Conservation (phyloP, 2,888 invertebrate genomes). For the Platycheirus rosarum region DNA sequence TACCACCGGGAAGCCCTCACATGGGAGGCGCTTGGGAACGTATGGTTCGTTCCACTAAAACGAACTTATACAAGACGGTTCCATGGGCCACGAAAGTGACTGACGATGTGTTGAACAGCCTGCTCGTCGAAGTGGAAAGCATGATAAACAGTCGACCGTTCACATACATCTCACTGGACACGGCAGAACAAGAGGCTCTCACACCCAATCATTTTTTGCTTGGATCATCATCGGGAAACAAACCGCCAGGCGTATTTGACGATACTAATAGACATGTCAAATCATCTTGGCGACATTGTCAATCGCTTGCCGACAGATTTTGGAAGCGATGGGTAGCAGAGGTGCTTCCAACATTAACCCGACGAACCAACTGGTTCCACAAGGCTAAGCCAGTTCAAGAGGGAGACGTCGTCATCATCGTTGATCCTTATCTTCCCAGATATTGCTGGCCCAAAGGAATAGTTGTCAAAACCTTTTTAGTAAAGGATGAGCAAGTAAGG, state of each 20-base stretch:
- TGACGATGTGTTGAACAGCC: slow-evolving; percentile 46
- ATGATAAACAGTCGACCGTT: slow-evolving; percentile 64
- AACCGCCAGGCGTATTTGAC: slow-evolving; percentile 68
- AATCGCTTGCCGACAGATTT: slow-evolving; percentile 74
- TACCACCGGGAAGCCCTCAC: slow-evolving; percentile 51
- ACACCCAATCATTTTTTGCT: slow-evolving; percentile 78
- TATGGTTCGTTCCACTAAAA: slow-evolving; percentile 54
- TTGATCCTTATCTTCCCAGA: slow-evolving; percentile 51
- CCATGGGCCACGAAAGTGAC: slow-evolving; percentile 34
- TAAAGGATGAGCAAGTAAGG: slow-evolving; percentile 58
- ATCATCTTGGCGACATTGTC: slow-evolving; percentile 76
- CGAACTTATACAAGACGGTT: slow-evolving; percentile 32
- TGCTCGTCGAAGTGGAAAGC: slow-evolving; percentile 58
- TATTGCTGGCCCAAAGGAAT: slow-evolving; percentile 62
- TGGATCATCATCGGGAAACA: slow-evolving; percentile 62
- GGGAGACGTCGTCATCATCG: slow-evolving; percentile 57
- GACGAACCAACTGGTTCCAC: slow-evolving; percentile 63
- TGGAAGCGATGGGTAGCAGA: slow-evolving; percentile 78
- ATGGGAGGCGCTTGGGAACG: slow-evolving; percentile 61
- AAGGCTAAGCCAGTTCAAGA: slow-evolving; percentile 49
- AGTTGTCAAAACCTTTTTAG: slow-evolving; percentile 18
- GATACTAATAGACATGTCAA: slow-evolving; percentile 50
- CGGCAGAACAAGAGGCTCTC: slow-evolving; percentile 75
- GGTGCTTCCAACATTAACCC: slow-evolving; percentile 74
- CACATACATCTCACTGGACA: slow-evolving; percentile 63